Conservation (phyloP, 2,113 vertebrate genomes). For the Emydocephalus ijimae region DNA sequence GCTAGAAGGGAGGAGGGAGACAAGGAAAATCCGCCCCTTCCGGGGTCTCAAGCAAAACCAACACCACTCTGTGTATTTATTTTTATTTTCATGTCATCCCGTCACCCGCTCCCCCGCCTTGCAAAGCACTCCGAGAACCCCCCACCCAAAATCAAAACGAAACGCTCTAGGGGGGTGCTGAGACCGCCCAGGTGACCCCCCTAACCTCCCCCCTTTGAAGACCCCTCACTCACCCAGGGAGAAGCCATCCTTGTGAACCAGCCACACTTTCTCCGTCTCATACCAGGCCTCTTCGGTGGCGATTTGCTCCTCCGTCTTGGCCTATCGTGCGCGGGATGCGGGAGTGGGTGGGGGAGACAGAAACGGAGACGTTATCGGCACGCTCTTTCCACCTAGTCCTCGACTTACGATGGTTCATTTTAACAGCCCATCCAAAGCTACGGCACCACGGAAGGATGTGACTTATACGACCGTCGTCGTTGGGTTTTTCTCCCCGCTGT, state of each 20-base stretch:
- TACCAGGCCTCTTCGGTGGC: constrained; percentile 92
- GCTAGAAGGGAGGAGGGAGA: too few relatives aligned
- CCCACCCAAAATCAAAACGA: neutral
- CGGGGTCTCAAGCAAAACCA: neutral
- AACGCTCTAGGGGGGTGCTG: neutral
- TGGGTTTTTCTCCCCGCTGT: too few relatives aligned
- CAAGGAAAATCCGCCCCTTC: neutral
- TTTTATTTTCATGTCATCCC: neutral
- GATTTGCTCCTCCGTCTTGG: constrained; percentile 95
- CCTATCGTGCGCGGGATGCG: constrained; percentile 60
- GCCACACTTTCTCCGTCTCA: constrained; percentile 94
- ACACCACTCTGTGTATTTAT: neutral
- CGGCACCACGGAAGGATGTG: too few relatives aligned
- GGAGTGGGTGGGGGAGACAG: neutral
- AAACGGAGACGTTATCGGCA: fast-evolving
- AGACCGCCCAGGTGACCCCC: too few relatives aligned
- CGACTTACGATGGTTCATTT: too few relatives aligned
- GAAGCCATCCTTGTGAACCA: constrained; percentile 94
- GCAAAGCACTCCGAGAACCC: neutral
- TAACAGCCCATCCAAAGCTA: too few relatives aligned
- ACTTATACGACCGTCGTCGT: too few relatives aligned
- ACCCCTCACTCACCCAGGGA: constrained; percentile 81
- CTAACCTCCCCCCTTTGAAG: neutral
- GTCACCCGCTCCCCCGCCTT: too few relatives aligned
- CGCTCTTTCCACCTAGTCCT: too few relatives aligned